Evolutionary conservation across 2,113 vertebrate genomes (phyloP), one percentile per base, ranked within the genome.

Genomic region (Nannobrachium achirus): DNA sequence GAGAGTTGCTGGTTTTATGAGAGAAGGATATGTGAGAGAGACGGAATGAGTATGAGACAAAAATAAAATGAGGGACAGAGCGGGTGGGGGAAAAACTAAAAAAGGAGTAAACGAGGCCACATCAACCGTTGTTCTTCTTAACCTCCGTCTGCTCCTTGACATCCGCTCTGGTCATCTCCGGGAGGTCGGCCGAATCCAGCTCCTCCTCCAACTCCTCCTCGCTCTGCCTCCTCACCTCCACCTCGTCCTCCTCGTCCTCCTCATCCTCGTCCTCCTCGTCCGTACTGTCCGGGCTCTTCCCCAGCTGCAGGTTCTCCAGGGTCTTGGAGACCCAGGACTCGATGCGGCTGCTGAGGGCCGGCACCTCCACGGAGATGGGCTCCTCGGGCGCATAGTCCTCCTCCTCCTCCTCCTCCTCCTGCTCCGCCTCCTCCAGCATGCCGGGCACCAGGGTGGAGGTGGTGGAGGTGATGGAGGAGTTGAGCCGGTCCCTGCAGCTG

Each of bases 271-370:
- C 94, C 20, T 98, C 96, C 11, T 96, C 96, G 14, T 97, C 96
- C 0, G 94, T 91, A 70, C 95, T 95, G 48, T 92, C 93, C 13
- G 94, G 94, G 87, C 92, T 93, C 85, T 96, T 97, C 33, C 95
- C 93, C 5, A 99, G 94, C 89, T 99, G 96, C 76, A 99, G 92
- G 13, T 96, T 98, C 78, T 98, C 97, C 93, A 98, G 93, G 70
- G 97, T 98, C 89, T 97, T 97, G 0, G 95, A 96, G 77, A 99
- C 96, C 98, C 98, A 99, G 44, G 95, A 96, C 74, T 99, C 98
- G 59, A 99, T 98, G 81, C 96, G 94, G 88, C 96, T 98, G 39
- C 92, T 96, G 67, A 95, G 94, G 8, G 96, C 94, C 41, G 96
- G 96, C 53, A 97, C 96, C 86, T 96, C 95, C 62, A 96, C 94